Evolutionary conservation across 2,797 vertebrate genomes (phyloP), one percentile per base, ranked within the genome.

Genomic region (Bryconaethiops microstoma): DNA sequence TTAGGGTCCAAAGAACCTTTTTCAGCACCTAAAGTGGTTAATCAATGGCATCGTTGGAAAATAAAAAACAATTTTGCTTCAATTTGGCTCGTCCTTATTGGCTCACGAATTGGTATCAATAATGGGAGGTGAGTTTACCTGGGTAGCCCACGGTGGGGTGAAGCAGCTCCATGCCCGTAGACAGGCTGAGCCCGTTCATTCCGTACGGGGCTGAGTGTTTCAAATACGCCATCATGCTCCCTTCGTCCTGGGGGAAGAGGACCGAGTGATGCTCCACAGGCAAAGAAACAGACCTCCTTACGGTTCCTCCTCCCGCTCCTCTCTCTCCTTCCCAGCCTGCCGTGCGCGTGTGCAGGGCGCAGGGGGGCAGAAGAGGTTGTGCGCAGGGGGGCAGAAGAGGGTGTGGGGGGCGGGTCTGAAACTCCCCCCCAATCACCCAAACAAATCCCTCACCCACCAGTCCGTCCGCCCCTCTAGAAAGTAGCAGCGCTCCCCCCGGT

Each of bases 181-280:
- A 96, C 91, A 98, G 92, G 82, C 97, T 96, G 92, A 99, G 94
- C 84, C 97, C 97, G 92, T 97, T 98, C 91, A 98, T 94, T 87
- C 96, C 94, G 65, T 98, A 99, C 92, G 97, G 97, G 88, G 97
- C 95, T 94, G 35, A 35, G 35, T 98, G 97, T 94, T 98, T 98
- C 91, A 98, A 91, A 95, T 98, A 99, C 93, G 97, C 97, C 97
- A 99, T 98, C 97, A 99, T 98, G 94, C 92, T 97, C 95, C 95
- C 93, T 87, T 92, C 93, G 88, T 89, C 84, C 78, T 78, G 84
- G 82, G 79, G 80, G 23, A 74, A 45, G 40, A 16, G 35, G 23
- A 40, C 29, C 2, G 52, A 19, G 42, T 19, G 65, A 64, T 69
- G 40, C 42, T 71, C 70, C 25, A 1, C 52, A 55, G 10, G 39